Conservation (phyloP, 2,113 vertebrate genomes). For the Scartelaos histophorus region DNA sequence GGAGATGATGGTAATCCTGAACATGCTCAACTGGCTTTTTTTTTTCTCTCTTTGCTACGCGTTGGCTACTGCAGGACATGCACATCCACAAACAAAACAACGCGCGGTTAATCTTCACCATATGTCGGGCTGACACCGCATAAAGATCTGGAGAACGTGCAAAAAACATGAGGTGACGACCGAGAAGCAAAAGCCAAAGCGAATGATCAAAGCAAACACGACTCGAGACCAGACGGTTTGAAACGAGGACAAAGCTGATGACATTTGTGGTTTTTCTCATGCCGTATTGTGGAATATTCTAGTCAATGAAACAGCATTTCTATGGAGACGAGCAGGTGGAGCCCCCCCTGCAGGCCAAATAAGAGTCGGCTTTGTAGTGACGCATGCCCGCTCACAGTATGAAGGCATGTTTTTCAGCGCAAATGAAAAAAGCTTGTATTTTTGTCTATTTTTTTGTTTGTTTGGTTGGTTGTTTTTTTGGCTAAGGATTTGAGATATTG, state of each 20-base stretch:
- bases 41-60: slow-evolving; percentile 44
- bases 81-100: slow-evolving; percentile 48
- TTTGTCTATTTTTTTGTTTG: too few relatives aligned
- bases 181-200: not conserved
- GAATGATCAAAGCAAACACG: slow-evolving; percentile 2
- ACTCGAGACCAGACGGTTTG: not conserved
- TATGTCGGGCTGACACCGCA: slow-evolving; percentile 49
- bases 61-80: slow-evolving; percentile 28
- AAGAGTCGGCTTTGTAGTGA: too few relatives aligned
- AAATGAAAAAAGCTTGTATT: too few relatives aligned
- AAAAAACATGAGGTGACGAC: slow-evolving; percentile 27
- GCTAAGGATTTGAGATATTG: too few relatives aligned
- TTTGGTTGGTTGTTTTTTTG: too few relatives aligned
- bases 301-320: too few relatives aligned
- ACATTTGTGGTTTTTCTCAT: not conserved
- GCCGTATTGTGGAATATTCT: too few relatives aligned
- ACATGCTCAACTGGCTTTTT: slow-evolving; percentile 40
- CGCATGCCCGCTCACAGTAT: too few relatives aligned
- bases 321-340: too few relatives aligned
- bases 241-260: not conserved
- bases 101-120: slow-evolving; percentile 51
- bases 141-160: slow-evolving; percentile 30
- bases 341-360: too few relatives aligned
- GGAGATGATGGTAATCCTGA: slow-evolving; percentile 67
- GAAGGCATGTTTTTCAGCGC: too few relatives aligned